Base-by-base conservation (phyloP, 2,797 vertebrate genomes). In the Microctenopoma lineatum region DNA sequence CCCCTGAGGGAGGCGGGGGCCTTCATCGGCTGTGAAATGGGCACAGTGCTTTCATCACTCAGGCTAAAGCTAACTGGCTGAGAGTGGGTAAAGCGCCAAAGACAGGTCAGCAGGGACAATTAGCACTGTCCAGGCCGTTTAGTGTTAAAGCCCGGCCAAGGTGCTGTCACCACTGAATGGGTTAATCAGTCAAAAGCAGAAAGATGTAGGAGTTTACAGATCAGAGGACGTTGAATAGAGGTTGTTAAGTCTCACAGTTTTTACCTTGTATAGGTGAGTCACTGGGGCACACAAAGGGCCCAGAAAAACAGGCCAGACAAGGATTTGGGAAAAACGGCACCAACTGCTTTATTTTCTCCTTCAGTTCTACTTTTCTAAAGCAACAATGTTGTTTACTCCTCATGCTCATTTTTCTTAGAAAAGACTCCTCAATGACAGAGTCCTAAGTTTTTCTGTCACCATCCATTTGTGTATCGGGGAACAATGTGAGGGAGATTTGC, bases 401-500 rank as follows among this genome's bases (percentile, higher is more conserved):
- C 52, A 50, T 81, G 45, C 47, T 75, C 34, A 3, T 66, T 72
- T 66, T 72, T 77, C 65, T 48, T 42, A n/a, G 34, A 66, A 73
- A 58, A 73, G 21, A 73, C 41, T 53, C 56, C 32, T 80, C 62
- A n/a, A 29, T 80, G 64, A 83, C 36, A 70, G 36, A 80, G 82
- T 73, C 65, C 70, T 34, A 59, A 73, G 68, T 75, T 83, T 73
- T 63, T 70, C 61, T 44, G 51, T 46, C 58, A 36, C 51, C 68
- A 70, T 85, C 73, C 68, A 52, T 87, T 61, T 80, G 79, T 74
- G 63, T 83, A 79, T 84, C 84, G 68, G 69, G 78, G 79, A 90
- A 86, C 91, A 91, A 92, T 92, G 84, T 73, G 83, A 81, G 81
- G 66, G 86, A 88, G 92, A 92, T 91, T 90, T 83, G 91, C 84